Conservation (phyloP, 2,888 invertebrate species). For the Aplocera efformata region DNA sequence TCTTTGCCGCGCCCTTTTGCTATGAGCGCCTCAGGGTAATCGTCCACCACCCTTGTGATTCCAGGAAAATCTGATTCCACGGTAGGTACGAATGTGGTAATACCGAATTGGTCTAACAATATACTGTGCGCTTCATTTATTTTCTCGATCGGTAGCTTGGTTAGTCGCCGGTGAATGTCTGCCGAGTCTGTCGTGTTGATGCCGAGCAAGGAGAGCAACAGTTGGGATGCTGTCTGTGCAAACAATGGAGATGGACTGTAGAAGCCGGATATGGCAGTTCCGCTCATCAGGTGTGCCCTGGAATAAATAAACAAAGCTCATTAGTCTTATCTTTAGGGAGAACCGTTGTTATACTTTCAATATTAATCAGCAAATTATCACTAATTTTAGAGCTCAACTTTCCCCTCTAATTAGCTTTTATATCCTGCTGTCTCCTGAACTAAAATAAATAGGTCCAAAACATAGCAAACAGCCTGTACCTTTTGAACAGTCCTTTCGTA, state of each 20-base stretch:
- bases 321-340: too few species aligned
- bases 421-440: too few species aligned
- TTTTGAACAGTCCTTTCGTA: conserved; percentile 54
- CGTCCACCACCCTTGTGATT: conserved; percentile 53
- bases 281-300: conserved; percentile 65
- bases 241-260: conserved; percentile 50
- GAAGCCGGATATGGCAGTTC: conserved; percentile 48
- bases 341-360: too few species aligned
- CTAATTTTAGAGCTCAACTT: too few species aligned
- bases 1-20: conserved; percentile 48
- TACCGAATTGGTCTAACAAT: conserved; percentile 47
- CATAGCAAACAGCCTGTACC: too few species aligned
- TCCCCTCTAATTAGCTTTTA: too few species aligned
- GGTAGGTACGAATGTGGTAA: conserved; percentile 56
- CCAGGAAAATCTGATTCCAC: conserved; percentile 53
- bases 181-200: conserved; percentile 52
- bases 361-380: too few species aligned
- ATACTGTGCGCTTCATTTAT: conserved; percentile 48
- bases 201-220: conserved; percentile 64
- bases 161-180: conserved; percentile 47
- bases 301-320: conserved; percentile 26
- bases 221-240: conserved; percentile 40
- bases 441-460: too few species aligned
- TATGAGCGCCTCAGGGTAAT: conserved; percentile 55
- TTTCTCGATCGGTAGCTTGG: conserved; percentile 46